Evolutionary conservation across 2,888 invertebrate genomes (phyloP), one percentile per base, ranked within the genome.

Genomic region (Sarcophaga variegata): DNA sequence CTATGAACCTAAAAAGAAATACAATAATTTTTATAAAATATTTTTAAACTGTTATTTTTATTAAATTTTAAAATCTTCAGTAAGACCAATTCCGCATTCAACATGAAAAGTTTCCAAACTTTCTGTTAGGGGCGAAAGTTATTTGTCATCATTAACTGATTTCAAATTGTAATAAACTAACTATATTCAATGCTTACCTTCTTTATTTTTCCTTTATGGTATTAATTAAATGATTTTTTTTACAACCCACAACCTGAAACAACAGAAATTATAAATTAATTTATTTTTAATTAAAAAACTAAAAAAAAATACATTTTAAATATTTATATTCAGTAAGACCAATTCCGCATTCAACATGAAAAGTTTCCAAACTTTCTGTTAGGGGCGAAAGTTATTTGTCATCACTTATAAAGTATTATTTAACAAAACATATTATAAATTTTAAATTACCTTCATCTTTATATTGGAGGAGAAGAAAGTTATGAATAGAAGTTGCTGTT

Each of bases 31-130:
- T 37, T 6, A 8, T 37, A 37, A 37, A 37, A 37, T 37, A 8
- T 37, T 37, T 37, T 6, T 8, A 6, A 37, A 37, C 6, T 1
- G 0, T 8, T 37, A 1, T 37, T 22, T 22, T 22, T 22, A 1
- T 37, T 37, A 6, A 37, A 37, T 37, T 37, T 6, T 6, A 59
- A 12, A 59, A 59, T 17, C 70, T 12, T 89, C 89, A 89, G 89
- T 88, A 89, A 90, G 89, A 90, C 92, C 91, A 92, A 92, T 91
- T 90, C 89, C 91, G 91, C 91, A 91, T 88, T 92, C 91, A 91
- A 90, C 91, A 91, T 88, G 88, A 85, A 88, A 81, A 69, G 81
- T 75, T 78, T 62, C 60, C 62, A 80, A 49, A 69, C 77, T 47
- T 88, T 88, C 88, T 88, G 87, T 70, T 89, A 88, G 88, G 88